These are phyloP conservation scores for Sinella curviseta DNA, from an alignment of 1,140 invertebrate species.

Conservation along the genomic window DNA sequence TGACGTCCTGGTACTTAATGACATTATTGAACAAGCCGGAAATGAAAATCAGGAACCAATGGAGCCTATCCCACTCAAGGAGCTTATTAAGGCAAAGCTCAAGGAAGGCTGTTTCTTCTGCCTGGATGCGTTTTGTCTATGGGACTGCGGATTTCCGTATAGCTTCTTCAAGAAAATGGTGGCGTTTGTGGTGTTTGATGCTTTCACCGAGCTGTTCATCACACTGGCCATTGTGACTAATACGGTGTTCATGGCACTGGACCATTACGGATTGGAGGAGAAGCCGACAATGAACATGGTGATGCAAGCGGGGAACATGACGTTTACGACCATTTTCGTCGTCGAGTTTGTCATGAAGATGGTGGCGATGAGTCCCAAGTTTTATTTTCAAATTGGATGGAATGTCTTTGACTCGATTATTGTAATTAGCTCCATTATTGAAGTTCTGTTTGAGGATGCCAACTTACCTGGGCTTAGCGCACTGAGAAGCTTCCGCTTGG, in stretches of 20 bases:
- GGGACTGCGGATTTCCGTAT: slow-evolving; percentile 90
- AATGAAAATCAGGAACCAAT: slow-evolving; percentile 53
- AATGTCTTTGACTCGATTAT: no score
- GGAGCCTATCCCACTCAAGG: slow-evolving; percentile 63
- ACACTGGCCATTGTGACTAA: slow-evolving; percentile 96
- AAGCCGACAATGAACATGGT: slow-evolving; percentile 75
- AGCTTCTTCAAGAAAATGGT: slow-evolving; percentile 85
- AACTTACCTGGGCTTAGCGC: no score
- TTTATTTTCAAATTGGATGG: no score
- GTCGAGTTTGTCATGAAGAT: slow-evolving; percentile 92
- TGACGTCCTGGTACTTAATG: slow-evolving; percentile 97
- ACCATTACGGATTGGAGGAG: slow-evolving; percentile 88
- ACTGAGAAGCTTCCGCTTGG: slow-evolving; percentile 92
- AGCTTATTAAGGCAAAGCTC: slow-evolving; percentile 78
- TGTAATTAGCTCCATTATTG: slow-evolving; percentile 94
- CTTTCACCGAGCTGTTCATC: no score
- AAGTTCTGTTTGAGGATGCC: slow-evolving; percentile 87
- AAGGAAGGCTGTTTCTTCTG: slow-evolving; percentile 70
- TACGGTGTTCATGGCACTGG: slow-evolving; percentile 83
- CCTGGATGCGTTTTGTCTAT: slow-evolving; percentile 91
- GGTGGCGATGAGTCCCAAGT: slow-evolving; percentile 91
- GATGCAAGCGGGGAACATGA: no score
- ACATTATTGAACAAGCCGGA: slow-evolving; percentile 93
- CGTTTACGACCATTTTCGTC: slow-evolving; percentile 95
- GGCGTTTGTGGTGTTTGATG: slow-evolving; percentile 88